Evolutionary conservation across 2,797 vertebrate genomes (phyloP), one percentile per base, ranked within the genome.

Genomic region (Aulostomus chinensis): DNA sequence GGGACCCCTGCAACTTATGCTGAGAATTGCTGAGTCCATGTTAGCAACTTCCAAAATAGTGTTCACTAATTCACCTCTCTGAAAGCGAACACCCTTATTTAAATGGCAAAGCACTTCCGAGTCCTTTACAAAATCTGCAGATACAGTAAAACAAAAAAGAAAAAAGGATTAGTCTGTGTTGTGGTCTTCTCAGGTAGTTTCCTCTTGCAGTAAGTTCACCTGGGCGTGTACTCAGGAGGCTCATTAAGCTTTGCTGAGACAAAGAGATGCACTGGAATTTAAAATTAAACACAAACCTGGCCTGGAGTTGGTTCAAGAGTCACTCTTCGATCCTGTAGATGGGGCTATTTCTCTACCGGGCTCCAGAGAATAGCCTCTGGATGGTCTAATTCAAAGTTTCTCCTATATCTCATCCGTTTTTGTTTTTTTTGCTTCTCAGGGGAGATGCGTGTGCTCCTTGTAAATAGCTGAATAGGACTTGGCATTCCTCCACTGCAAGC

Each of bases 321-420:
- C 9, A 12, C 15, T 11, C 14, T 28, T n/a, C 15, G 3, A 4
- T 56, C 79, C 86, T 82, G 50, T 68, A 85, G 82, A 78, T 81
- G 86, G 83, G 42, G 87, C 80, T 89, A 69, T 87, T 84, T 89
- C 73, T 76, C 87, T 29, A 55, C 52, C 40, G 35, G 56, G 51
- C 17, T 17, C 4, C 7, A 50, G 14, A 40, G 15, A 46, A 42
- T 34, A 9, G 30, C 29, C 50, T 12, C 4, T 0, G 9, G 6
- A 56, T 29, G 52, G 6, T 50, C 29, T 24, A 36, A 41, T 58
- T 58, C 12, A 54, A 41, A 47, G 46, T 52, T 31, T 43, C 26
- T 43, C 14, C 11, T 31, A 45, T 43, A 36, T 22, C 26, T 55
- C 37, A 48, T 62, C 43, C 50, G n/a, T n/a, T n/a, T n/a, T n/a